Evolutionary conservation across 2,113 vertebrate species (phyloP).

Genomic region (Melozone crissalis): DNA sequence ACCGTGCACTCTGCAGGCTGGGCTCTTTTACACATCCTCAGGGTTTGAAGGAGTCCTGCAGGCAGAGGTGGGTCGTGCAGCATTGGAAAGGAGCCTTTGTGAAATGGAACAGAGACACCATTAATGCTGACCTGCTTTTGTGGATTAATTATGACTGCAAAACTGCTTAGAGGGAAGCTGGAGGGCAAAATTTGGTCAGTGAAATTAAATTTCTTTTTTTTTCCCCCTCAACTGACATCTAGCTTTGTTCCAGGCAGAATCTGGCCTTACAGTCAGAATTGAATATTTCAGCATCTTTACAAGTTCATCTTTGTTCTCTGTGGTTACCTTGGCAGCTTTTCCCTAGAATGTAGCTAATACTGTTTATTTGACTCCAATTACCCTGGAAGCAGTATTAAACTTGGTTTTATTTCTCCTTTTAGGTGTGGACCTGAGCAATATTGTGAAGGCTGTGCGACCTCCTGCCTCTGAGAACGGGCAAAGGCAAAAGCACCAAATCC

Average conservation of each 20-base stretch:
- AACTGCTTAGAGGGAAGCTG: background rate
- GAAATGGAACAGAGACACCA: background rate
- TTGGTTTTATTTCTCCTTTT: background rate
- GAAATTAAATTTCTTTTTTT: background rate
- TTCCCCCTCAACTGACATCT: rapidly evolving
- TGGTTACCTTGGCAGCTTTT: background rate
- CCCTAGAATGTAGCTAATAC: rapidly evolving
- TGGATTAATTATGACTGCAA: background rate
- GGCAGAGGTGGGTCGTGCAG: background rate
- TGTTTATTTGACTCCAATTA: background rate
- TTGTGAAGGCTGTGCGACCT: constrained; percentile 80
- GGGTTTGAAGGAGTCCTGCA: background rate
- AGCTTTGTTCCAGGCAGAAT: background rate
- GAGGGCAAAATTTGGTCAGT: background rate
- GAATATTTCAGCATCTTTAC: background rate
- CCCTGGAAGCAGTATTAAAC: background rate
- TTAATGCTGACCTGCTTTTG: background rate
- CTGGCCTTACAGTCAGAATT: background rate
- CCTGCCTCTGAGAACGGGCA: constrained; percentile 56
- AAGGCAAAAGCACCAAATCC: constrained; percentile 80
- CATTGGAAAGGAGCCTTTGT: background rate
- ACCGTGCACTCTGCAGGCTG: background rate
- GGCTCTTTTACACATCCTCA: background rate
- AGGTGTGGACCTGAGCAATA: constrained; percentile 92
- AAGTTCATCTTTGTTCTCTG: background rate